Percentiles rank a stretch among this genome's conserved stretches.
Evolutionary conservation across 1,140 invertebrate genomes (phyloP).

Genomic region (Drosophila orena): DNA sequence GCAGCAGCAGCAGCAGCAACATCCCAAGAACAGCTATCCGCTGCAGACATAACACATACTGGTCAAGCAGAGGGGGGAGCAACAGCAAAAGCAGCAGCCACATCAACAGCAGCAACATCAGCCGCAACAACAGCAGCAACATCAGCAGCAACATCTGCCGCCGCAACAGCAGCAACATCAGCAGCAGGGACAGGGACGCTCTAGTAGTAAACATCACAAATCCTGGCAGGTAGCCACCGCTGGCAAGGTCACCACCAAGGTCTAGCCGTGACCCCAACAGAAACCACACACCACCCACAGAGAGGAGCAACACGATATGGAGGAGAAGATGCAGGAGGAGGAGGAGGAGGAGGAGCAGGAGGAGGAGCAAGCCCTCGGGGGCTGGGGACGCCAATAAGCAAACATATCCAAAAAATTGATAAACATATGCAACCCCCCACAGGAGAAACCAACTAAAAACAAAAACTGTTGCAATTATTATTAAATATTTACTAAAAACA

Average conservation of each 20-base stretch:
- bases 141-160: conserved; percentile 14
- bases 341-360: not conserved
- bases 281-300: conserved; percentile 19
- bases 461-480: conserved; percentile 75
- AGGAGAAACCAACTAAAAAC: conserved; percentile 29
- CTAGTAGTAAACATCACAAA: conserved; percentile 70
- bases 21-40: conserved; percentile 57
- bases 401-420: conserved; percentile 57
- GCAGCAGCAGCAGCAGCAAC: conserved; percentile 12
- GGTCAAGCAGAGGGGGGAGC: conserved; percentile 25
- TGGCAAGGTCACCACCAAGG: conserved; percentile 68
- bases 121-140: conserved; percentile 14
- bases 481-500: conserved; percentile 51
- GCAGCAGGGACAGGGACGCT: conserved; percentile 45
- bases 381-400: conserved; percentile 39
- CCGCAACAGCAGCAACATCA: conserved; percentile 18
- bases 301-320: not conserved
- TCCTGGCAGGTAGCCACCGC: conserved; percentile 56
- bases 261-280: conserved; percentile 41
- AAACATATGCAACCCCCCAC: conserved; percentile 17
- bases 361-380: conserved; percentile 24
- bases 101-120: conserved; percentile 12
- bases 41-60: conserved; percentile 72
- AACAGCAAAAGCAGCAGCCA: conserved; percentile 17
- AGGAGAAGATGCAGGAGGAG: not conserved